These are phyloP conservation scores for Sceloporus undulatus DNA, from an alignment of 2,113 vertebrate genomes.

Conservation along the genomic window DNA sequence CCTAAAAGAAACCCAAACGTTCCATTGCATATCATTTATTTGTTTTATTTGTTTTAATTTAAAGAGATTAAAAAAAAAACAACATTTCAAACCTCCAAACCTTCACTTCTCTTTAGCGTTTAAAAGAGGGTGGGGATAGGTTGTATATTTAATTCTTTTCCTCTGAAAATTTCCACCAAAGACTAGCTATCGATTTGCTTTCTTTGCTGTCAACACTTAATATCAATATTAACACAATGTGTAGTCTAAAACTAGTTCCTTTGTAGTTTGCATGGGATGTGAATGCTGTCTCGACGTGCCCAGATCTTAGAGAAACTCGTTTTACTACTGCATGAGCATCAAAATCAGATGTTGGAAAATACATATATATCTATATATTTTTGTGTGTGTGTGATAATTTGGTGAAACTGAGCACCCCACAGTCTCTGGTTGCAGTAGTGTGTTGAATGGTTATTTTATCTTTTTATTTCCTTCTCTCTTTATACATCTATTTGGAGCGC, in stretches of 20 bases:
- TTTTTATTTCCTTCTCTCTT: constrained; percentile 65
- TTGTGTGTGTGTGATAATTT: constrained; percentile 80
- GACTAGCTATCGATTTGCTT: constrained; percentile 75
- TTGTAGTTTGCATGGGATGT: constrained; percentile 91
- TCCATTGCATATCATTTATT: constrained; percentile 62
- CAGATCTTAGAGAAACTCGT: constrained; percentile 79
- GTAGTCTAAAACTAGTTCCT: constrained; percentile 86
- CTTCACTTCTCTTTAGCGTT: constrained; percentile 58
- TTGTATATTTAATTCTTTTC: constrained; percentile 33
- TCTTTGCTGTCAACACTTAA: constrained; percentile 82
- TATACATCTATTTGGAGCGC: constrained; percentile 81
- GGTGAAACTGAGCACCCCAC: constrained; percentile 78
- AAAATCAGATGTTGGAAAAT: constrained; percentile 81
- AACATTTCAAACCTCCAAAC: constrained; percentile 37
- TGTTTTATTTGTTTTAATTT: constrained; percentile 19
- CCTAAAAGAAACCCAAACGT: constrained; percentile 53
- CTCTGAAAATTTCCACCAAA: constrained; percentile 73
- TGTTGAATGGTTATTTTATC: constrained; percentile 76
- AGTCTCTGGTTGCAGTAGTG: constrained; percentile 81
- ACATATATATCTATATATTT: constrained; percentile 42
- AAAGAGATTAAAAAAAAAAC: neutral
- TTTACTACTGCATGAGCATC: constrained; percentile 85
- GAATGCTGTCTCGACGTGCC: constrained; percentile 87
- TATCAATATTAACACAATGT: constrained; percentile 86
- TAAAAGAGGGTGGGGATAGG: constrained; percentile 33